A percentile compares a stretch with the other conserved stretches of the same genome.
Conservation (phyloP, 1,140 invertebrate genomes). For the Dendroctonus valens region DNA sequence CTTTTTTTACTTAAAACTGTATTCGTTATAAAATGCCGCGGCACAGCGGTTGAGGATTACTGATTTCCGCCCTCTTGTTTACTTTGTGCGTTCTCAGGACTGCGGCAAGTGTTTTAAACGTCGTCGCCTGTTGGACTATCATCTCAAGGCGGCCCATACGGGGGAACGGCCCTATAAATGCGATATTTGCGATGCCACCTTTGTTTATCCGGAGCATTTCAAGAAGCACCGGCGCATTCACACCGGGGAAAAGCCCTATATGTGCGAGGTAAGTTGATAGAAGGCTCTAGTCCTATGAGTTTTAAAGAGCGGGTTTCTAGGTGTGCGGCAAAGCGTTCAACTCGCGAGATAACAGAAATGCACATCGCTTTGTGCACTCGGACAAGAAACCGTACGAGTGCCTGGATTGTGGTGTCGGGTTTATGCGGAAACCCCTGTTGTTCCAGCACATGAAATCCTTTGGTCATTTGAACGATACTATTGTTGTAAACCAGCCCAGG, state of each 20-base stretch:
- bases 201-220: slow-evolving; percentile 81
- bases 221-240: slow-evolving; percentile 81
- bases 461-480: slow-evolving; percentile 70
- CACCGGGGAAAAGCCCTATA: slow-evolving; percentile 72
- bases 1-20: too few species aligned
- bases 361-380: slow-evolving; percentile 80
- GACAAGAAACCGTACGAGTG: slow-evolving; percentile 86
- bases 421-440: slow-evolving; percentile 79
- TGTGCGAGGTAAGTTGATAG: slow-evolving; percentile 60
- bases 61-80: not conserved
- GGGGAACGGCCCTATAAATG: slow-evolving; percentile 78
- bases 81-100: slow-evolving; percentile 4
- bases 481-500: slow-evolving; percentile 75
- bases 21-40: too few species aligned
- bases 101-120: slow-evolving; percentile 70
- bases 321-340: slow-evolving; percentile 85
- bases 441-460: slow-evolving; percentile 72
- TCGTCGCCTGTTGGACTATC: slow-evolving; percentile 70
- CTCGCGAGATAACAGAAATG: slow-evolving; percentile 80
- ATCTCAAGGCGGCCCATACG: slow-evolving; percentile 77
- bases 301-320: not conserved
- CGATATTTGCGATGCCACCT: slow-evolving; percentile 68
- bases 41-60: too few species aligned
- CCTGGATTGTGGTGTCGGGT: slow-evolving; percentile 73
- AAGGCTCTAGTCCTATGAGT: not conserved